Evolutionary conservation across 2,888 invertebrate species (phyloP).

Genomic region (Heteromurus nitidus): DNA sequence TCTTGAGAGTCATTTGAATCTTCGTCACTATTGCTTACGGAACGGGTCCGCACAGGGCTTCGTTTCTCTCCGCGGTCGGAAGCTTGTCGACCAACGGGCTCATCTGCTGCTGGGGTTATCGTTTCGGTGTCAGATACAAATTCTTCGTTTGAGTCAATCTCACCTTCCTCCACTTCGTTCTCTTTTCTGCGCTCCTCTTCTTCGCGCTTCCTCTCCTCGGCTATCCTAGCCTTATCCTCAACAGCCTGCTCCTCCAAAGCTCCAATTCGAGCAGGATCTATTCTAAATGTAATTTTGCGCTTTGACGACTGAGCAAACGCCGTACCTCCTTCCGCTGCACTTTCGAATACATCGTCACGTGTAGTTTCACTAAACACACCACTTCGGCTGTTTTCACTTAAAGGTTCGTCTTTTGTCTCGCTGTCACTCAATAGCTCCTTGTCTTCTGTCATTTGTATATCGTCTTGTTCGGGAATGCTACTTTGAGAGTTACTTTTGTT

Average conservation of each 20-base stretch:
- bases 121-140: not conserved
- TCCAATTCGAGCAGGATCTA: constrained; percentile 50
- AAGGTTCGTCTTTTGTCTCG: not conserved
- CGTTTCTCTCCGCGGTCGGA: not conserved
- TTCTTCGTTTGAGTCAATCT: constrained; percentile 38
- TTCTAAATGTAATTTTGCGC: constrained; percentile 38
- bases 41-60: not conserved
- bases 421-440: not conserved
- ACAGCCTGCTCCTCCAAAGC: constrained; percentile 50
- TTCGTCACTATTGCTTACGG: not conserved
- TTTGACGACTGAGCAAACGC: constrained; percentile 9
- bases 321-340: not conserved
- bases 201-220: constrained; percentile 27
- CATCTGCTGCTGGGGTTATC: no score
- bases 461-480: not conserved
- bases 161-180: constrained; percentile 27
- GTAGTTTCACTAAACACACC: constrained; percentile 22
- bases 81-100: not conserved
- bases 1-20: constrained; percentile 35
- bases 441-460: not conserved
- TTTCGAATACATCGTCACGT: constrained; percentile 46
- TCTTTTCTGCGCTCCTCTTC: constrained; percentile 30
- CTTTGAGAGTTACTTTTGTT: not conserved
- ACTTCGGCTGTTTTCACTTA: constrained; percentile 12
- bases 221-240: constrained; percentile 31